Evolutionary conservation across 2,113 vertebrate genomes (phyloP).

Genomic region (Herpetotheres cachinnans): DNA sequence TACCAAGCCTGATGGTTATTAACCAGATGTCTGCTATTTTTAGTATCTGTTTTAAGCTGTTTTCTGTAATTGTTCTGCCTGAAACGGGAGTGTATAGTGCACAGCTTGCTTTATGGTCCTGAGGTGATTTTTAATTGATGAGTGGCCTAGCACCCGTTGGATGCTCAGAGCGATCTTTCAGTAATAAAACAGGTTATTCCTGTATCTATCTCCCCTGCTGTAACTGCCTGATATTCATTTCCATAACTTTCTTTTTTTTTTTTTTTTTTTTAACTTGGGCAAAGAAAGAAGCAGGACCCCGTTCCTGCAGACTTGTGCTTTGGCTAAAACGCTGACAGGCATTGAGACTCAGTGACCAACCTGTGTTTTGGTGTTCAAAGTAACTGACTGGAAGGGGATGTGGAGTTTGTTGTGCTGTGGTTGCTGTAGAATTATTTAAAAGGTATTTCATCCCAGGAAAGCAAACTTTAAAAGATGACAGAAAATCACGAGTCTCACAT

Average conservation of each 20-base stretch:
- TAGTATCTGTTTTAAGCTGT: not conserved
- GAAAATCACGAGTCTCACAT: not conserved
- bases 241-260: not conserved
- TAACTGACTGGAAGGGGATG: not conserved
- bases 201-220: not conserved
- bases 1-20: not conserved
- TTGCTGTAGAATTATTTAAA: not conserved
- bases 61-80: not conserved
- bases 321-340: not conserved
- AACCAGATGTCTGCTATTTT: not conserved
- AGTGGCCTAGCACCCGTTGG: fast-evolving
- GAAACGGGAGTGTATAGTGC: not conserved
- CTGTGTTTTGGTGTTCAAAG: not conserved
- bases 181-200: not conserved
- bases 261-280: not conserved
- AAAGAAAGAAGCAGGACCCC: not conserved
- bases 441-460: not conserved
- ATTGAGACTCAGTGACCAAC: not conserved
- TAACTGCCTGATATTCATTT: not conserved
- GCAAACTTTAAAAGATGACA: not conserved
- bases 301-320: not conserved
- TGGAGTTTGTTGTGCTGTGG: not conserved
- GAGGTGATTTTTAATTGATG: not conserved
- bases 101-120: not conserved
- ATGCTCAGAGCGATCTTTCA: not conserved